phyloP scores from a whole-genome alignment of 2,113 vertebrate species.

The Piliocolobus tephrosceles region DNA sequence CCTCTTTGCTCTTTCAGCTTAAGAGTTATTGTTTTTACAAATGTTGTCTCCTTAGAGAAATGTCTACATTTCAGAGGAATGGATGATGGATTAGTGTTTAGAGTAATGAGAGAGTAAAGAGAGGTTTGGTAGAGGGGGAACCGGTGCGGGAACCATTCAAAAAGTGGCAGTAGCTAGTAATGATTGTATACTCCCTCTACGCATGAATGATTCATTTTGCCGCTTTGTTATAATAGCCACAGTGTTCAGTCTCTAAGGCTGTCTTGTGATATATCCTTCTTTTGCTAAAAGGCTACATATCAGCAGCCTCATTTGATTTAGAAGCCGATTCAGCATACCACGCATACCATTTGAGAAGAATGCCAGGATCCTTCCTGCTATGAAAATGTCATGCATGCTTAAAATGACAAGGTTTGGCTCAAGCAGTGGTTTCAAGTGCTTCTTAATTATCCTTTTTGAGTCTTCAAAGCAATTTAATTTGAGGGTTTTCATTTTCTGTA shows the following conservation, averaged over 20 bases:
- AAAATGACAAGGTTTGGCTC: conserved; percentile 61
- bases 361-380: conserved; percentile 55
- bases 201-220: conserved; percentile 85
- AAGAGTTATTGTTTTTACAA: conserved; percentile 36
- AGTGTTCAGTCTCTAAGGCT: conserved; percentile 78
- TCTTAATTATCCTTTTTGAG: conserved; percentile 25
- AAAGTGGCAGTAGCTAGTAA: conserved; percentile 72
- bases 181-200: conserved; percentile 71
- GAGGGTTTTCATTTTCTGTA: conserved; percentile 44
- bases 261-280: conserved; percentile 79
- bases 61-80: conserved; percentile 58
- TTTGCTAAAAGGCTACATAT: conserved; percentile 76
- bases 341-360: conserved; percentile 56
- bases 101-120: conserved; percentile 65
- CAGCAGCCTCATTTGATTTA: conserved; percentile 79
- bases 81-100: conserved; percentile 60
- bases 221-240: conserved; percentile 83
- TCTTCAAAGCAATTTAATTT: conserved; percentile 49
- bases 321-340: conserved; percentile 71
- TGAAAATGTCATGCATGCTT: conserved; percentile 69
- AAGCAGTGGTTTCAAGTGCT: conserved; percentile 18
- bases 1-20: not conserved
- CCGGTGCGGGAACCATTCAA: conserved; percentile 63
- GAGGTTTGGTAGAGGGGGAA: conserved; percentile 15
- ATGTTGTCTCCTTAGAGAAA: conserved; percentile 53